Evolutionary conservation across 2,888 invertebrate species (phyloP).

Genomic region (Abrostola tripartita): DNA sequence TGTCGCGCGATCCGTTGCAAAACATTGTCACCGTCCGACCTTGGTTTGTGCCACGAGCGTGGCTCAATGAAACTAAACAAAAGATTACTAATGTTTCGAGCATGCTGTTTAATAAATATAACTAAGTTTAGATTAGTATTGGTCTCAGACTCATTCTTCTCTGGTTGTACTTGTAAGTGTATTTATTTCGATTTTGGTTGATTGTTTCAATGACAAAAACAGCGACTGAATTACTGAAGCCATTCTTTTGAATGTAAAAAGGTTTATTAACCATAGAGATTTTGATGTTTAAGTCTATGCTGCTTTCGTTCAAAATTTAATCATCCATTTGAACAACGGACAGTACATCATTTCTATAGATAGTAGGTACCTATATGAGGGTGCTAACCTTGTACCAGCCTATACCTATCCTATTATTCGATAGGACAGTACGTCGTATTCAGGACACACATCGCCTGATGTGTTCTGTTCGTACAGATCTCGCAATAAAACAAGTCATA

Average conservation of each 20-base stretch:
- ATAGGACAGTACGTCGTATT: not conserved
- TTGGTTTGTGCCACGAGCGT: constrained; percentile 62
- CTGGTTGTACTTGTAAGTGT: not conserved
- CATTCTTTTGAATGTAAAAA: not conserved
- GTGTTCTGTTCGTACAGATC: constrained; percentile 23
- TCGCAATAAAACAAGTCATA: constrained; percentile 35
- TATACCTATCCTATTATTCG: too few species aligned
- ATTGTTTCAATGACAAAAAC: not conserved
- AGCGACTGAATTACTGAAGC: not conserved
- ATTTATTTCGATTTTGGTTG: not conserved
- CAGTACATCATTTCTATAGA: too few species aligned
- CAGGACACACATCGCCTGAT: constrained; percentile 12
- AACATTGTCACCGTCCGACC: constrained; percentile 74
- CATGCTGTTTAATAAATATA: constrained; percentile 18
- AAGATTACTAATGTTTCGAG: constrained; percentile 49
- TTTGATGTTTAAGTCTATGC: not conserved
- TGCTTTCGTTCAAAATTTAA: not conserved
- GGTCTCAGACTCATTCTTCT: not conserved
- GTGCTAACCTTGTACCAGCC: too few species aligned
- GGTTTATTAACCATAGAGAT: not conserved
- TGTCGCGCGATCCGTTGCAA: constrained; percentile 78
- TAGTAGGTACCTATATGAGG: too few species aligned
- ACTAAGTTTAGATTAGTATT: constrained; percentile 1
- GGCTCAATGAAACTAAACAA: constrained; percentile 55
- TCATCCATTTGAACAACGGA: not conserved